Conservation (phyloP, 2,888 invertebrate genomes). For the Leptopterna dolabrata region DNA sequence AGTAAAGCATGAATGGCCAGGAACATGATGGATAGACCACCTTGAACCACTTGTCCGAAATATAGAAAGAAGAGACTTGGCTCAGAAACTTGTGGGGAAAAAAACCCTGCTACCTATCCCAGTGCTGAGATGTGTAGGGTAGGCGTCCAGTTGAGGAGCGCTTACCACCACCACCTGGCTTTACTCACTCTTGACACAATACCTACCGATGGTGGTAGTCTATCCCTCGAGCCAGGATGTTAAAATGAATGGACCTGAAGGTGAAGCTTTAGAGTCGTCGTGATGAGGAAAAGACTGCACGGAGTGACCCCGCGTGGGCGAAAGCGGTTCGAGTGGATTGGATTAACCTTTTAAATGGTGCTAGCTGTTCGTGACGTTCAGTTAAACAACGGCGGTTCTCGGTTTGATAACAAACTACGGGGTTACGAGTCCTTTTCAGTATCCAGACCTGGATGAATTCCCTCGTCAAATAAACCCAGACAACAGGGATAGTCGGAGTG, state of each 20-base stretch:
- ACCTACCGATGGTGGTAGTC: too few species aligned
- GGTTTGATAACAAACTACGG: not conserved
- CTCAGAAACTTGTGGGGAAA: too few species aligned
- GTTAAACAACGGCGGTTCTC: not conserved
- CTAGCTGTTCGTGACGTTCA: conserved; percentile 1
- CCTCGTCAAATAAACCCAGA: not conserved
- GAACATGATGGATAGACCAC: too few species aligned
- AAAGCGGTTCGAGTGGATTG: not conserved
- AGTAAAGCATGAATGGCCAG: too few species aligned
- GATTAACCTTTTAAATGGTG: not conserved
- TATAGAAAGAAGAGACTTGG: too few species aligned
- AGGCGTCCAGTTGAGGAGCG: too few species aligned
- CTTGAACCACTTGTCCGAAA: too few species aligned
- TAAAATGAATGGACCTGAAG: not conserved
- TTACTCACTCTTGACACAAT: too few species aligned
- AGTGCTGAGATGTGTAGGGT: too few species aligned
- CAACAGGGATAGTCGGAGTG: not conserved
- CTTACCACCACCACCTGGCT: too few species aligned
- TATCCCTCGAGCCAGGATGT: not conserved
- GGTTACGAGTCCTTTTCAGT: not conserved
- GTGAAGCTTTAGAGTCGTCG: not conserved
- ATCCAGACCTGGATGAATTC: not conserved
- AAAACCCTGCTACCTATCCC: too few species aligned
- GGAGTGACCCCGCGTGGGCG: not conserved
- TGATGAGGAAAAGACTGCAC: not conserved